These are phyloP conservation scores for Bos taurus DNA, from an alignment of 2,113 vertebrate species.

Conservation along the genomic window DNA sequence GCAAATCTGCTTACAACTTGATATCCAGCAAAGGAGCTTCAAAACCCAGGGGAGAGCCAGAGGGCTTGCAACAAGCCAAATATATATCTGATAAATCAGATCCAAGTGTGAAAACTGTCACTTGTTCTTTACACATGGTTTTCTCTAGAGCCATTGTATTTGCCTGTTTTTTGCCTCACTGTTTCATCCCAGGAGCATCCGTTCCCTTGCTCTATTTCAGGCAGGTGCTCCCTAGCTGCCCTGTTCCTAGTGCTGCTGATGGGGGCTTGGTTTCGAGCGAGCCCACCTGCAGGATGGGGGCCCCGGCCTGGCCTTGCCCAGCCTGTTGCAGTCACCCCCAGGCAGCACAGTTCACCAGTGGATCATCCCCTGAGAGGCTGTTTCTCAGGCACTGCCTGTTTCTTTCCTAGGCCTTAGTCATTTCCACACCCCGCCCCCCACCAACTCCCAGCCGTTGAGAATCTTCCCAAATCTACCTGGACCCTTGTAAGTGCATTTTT, in stretches of 20 bases:
- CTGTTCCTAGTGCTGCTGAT: not conserved
- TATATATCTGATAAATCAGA: not conserved
- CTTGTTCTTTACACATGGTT: not conserved
- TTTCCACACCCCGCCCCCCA: not conserved
- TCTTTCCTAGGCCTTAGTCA: not conserved
- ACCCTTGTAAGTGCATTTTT: not conserved
- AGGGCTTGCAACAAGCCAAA: not conserved
- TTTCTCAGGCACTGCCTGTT: too few relatives aligned
- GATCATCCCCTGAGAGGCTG: not conserved
- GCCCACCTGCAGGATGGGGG: not conserved
- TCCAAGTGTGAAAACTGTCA: not conserved
- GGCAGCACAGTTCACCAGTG: not conserved
- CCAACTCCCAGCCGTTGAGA: not conserved
- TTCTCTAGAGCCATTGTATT: not conserved
- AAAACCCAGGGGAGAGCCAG: not conserved
- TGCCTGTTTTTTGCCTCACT: not conserved
- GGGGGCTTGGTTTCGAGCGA: not conserved
- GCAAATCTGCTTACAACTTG: not conserved
- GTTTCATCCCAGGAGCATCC: not conserved
- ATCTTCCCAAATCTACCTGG: not conserved
- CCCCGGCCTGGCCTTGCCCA: not conserved
- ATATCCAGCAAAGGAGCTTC: not conserved
- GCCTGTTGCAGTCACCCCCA: too few relatives aligned
- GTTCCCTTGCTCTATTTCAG: not conserved
- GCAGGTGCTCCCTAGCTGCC: too few relatives aligned